These are phyloP conservation scores for Cotesia typhae DNA, from an alignment of 1,140 invertebrate species.

Conservation along the genomic window DNA sequence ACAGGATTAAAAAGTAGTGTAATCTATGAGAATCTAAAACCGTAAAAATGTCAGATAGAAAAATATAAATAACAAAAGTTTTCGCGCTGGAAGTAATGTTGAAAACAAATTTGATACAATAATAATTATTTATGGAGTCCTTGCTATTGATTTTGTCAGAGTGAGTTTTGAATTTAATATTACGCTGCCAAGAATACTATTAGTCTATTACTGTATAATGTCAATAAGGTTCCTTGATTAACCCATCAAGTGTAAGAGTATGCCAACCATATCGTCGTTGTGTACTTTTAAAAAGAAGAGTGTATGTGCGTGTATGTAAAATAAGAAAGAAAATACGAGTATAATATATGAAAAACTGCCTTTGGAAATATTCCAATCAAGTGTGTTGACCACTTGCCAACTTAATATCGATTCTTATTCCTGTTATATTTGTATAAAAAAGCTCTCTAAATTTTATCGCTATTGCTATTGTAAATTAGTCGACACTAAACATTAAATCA, in stretches of 20 bases:
- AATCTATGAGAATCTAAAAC: too few relatives aligned
- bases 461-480: not conserved
- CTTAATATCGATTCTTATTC: conserved; percentile 17
- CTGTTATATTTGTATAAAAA: not conserved
- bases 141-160: conserved; percentile 13
- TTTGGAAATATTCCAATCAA: conserved; percentile 20
- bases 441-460: not conserved
- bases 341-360: not conserved
- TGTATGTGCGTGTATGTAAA: not conserved
- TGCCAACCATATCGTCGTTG: not conserved
- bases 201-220: conserved; percentile 10
- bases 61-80: too few relatives aligned
- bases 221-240: conserved; percentile 13
- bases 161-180: not conserved
- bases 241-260: conserved; percentile 11
- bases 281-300: not conserved
- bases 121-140: not conserved
- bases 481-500: too few relatives aligned
- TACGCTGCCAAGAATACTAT: conserved; percentile 10
- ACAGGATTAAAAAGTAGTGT: too few relatives aligned
- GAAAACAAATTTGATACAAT: too few relatives aligned
- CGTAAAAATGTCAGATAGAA: too few relatives aligned
- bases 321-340: not conserved
- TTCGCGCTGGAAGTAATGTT: too few relatives aligned
- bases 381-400: conserved; percentile 18